A percentile compares a stretch with the other conserved stretches of the same genome.
Evolutionary conservation across 2,797 vertebrate genomes (phyloP).

Genomic region (Lagodon rhomboides): DNA sequence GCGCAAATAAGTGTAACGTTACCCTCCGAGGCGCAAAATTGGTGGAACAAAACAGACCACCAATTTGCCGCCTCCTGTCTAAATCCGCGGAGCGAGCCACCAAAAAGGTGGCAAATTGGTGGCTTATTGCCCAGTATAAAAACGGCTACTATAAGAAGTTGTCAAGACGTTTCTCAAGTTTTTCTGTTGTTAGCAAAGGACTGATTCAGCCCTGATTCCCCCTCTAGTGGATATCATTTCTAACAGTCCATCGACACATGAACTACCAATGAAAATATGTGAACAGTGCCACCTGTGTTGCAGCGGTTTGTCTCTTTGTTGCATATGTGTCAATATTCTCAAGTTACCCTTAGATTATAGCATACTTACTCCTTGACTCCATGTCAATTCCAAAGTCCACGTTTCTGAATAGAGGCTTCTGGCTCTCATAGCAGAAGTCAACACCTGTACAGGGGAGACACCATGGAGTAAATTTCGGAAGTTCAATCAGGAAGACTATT

Average conservation of each 20-base stretch:
- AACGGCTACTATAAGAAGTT: neutral
- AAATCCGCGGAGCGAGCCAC: too few species aligned
- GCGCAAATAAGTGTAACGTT: too few species aligned
- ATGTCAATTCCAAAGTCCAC: conserved; percentile 96
- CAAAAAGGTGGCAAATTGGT: too few species aligned
- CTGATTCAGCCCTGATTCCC: neutral
- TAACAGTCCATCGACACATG: neutral
- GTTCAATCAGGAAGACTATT: too few species aligned
- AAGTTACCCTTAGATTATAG: neutral
- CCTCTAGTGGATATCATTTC: neutral
- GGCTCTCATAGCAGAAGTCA: conserved; percentile 88
- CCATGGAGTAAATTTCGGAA: neutral
- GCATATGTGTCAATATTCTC: neutral
- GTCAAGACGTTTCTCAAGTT: neutral
- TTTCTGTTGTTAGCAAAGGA: too few species aligned
- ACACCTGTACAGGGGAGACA: conserved; percentile 81
- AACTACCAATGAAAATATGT: neutral
- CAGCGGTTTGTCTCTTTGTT: neutral
- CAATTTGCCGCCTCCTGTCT: too few species aligned
- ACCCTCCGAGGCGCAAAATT: too few species aligned
- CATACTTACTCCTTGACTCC: conserved; percentile 92
- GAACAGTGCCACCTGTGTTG: neutral
- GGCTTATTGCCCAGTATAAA: too few species aligned
- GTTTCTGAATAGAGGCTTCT: conserved; percentile 91
- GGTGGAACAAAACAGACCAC: too few species aligned